A percentile compares a stretch with the other conserved stretches of the same genome.
These are phyloP conservation scores for Podarcis raffonei DNA, from an alignment of 2,113 vertebrate genomes.

Conservation along the genomic window DNA sequence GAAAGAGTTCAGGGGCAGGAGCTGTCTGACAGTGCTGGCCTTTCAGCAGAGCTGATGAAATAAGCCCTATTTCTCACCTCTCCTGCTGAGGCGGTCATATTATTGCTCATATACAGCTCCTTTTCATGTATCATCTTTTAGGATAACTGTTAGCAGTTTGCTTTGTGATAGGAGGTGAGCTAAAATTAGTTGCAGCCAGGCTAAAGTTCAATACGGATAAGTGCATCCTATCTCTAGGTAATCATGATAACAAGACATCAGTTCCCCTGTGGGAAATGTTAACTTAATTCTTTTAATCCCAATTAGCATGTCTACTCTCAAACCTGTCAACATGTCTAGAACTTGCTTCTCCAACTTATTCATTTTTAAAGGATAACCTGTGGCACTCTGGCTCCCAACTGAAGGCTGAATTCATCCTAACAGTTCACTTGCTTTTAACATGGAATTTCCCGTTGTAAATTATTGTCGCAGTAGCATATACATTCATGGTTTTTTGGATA, in stretches of 20 bases:
- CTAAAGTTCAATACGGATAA: neutral
- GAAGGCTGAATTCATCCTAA: neutral
- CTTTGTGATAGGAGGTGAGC: too few relatives aligned
- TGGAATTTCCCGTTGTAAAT: neutral
- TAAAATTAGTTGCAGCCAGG: too few relatives aligned
- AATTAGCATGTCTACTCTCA: neutral
- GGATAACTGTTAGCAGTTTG: too few relatives aligned
- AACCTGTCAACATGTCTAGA: neutral
- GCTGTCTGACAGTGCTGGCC: too few relatives aligned
- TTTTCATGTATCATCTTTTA: too few relatives aligned
- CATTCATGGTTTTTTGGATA: neutral
- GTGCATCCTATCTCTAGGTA: neutral
- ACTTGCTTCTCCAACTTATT: neutral
- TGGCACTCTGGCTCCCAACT: neutral
- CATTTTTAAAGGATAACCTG: neutral
- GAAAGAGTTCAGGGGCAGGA: too few relatives aligned
- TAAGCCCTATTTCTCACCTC: too few relatives aligned
- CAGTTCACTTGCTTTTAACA: neutral
- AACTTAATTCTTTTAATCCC: neutral
- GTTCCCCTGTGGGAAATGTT: neutral
- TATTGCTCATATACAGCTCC: too few relatives aligned
- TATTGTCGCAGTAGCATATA: neutral
- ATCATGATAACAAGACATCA: too few relatives aligned
- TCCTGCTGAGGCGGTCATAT: too few relatives aligned
- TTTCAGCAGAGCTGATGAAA: too few relatives aligned